Base-by-base conservation (phyloP, 1,140 invertebrate species). In the Nebria ingens region DNA sequence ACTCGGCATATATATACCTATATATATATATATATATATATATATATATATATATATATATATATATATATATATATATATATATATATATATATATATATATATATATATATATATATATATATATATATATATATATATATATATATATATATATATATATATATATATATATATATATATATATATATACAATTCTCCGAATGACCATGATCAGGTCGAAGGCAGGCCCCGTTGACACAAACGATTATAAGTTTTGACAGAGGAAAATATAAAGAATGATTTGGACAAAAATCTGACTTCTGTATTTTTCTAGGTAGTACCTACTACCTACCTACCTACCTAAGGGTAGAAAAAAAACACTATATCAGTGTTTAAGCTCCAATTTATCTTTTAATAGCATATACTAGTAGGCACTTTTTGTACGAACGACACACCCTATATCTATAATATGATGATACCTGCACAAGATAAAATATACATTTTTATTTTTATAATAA, bases 1-100 rank as follows among this genome's bases (percentile, higher is more conserved):
- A n/a, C n/a, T n/a, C n/a, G n/a, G n/a, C n/a, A n/a, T n/a, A n/a
- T n/a, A n/a, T n/a, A n/a, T n/a, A n/a, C n/a, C n/a, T n/a, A n/a
- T n/a, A n/a, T n/a, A n/a, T n/a, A n/a, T n/a, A n/a, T n/a, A n/a
- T n/a, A n/a, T n/a, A n/a, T n/a, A n/a, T n/a, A n/a, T n/a, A n/a
- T n/a, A n/a, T n/a, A 34, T n/a, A 34, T n/a, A 34, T 34, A n/a
- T n/a, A 34, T 34, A n/a, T n/a, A 34, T 34, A 34, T n/a, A 34
- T 9, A 34, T n/a, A 34, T n/a, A 6, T 9, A 34, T 9, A n/a
- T n/a, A 34, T 34, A 34, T n/a, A 34, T n/a, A 34, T 34, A 34
- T 9, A 34, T 34, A n/a, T 34, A 34, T n/a, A 34, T n/a, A 34
- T n/a, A n/a, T n/a, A n/a, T n/a, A n/a, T n/a, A n/a, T n/a, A n/a